These are phyloP conservation scores for honey bee (Apis mellifera) DNA, from an alignment of 1,140 invertebrate species.

Conservation along the genomic window Amel_HAv3.1 CM009931.2:21230501-21231000, in stretches of 20 bases:
- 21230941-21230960: conserved; percentile 3
- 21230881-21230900: background rate
- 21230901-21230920: background rate
- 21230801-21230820: background rate
- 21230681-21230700: background rate
- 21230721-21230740: background rate
- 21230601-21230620: too few relatives aligned
- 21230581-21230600: too few relatives aligned
- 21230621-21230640: too few relatives aligned
- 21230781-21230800: background rate
- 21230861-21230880: conserved; percentile 2
- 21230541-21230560: too few relatives aligned
- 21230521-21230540: too few relatives aligned
- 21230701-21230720: background rate
- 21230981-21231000: background rate
- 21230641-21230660: too few relatives aligned
- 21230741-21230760: background rate
- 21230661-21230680: background rate
- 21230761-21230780: background rate
- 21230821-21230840: background rate
- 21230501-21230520: too few relatives aligned
- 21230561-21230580: too few relatives aligned
- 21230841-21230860: background rate
- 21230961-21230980: background rate
- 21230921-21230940: background rate